A percentile compares a stretch with the other conserved stretches of the same genome.
Evolutionary conservation across 2,888 invertebrate genomes (phyloP).

Genomic region (Ethmia dodecea): DNA sequence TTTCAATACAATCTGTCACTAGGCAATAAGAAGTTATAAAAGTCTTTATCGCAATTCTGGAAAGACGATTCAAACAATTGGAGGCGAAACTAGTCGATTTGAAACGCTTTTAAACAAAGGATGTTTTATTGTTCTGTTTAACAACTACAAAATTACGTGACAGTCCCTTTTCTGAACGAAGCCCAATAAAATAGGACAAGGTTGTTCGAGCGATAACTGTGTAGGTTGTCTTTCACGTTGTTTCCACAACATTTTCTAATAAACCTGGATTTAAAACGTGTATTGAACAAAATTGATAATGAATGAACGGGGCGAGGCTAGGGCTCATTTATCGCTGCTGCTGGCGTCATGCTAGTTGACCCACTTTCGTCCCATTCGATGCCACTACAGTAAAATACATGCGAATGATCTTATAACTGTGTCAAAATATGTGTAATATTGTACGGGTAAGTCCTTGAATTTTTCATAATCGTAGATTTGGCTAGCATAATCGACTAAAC

Average conservation of each 20-base stretch:
- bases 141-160: no score
- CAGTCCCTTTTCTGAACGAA: no score
- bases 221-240: background rate
- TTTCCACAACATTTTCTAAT: background rate
- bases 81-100: background rate
- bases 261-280: background rate
- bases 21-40: background rate
- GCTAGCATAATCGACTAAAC: background rate
- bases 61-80: background rate
- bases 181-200: background rate
- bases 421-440: slow-evolving; percentile 6
- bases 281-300: slow-evolving; percentile 56
- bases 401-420: slow-evolving; percentile 45
- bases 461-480: no score
- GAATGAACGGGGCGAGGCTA: slow-evolving; percentile 37
- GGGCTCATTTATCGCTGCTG: slow-evolving; percentile 71
- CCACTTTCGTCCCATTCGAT: slow-evolving; percentile 65
- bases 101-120: background rate
- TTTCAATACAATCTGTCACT: slow-evolving; percentile 2
- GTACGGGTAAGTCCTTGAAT: no score
- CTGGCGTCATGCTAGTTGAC: slow-evolving; percentile 69
- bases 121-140: background rate
- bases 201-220: background rate
- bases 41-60: background rate
- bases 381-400: slow-evolving; percentile 49